Evolutionary conservation across 2,797 vertebrate genomes (phyloP).

Genomic region (Tympanoctomys barrerae): DNA sequence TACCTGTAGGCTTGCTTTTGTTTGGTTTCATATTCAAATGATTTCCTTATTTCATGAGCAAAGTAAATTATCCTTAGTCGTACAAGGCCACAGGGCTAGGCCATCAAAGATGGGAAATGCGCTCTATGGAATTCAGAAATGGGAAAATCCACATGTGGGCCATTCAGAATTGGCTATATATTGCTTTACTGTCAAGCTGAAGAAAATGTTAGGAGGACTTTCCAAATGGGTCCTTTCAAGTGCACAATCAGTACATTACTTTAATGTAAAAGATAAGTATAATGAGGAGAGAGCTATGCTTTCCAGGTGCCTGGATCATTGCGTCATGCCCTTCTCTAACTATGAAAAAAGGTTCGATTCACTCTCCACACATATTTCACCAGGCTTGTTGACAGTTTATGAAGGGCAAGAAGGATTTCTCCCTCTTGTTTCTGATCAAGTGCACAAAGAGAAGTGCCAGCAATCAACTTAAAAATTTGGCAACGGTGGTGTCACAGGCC

Average conservation of each 20-base stretch:
- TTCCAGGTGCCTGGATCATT: conserved; percentile 81
- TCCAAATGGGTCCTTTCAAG: conserved; percentile 51
- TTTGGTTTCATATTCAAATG: conserved; percentile 58
- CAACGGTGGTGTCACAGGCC: not conserved
- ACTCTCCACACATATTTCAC: conserved; percentile 74
- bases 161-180: not conserved
- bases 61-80: not conserved
- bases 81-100: not conserved
- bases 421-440: conserved; percentile 82
- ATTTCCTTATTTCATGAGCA: conserved; percentile 28
- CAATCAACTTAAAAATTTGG: conserved; percentile 85
- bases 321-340: conserved; percentile 77
- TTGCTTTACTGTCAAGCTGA: conserved; percentile 17
- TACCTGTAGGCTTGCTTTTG: not conserved
- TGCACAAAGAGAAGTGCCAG: conserved; percentile 80
- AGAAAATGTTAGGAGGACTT: conserved; percentile 38
- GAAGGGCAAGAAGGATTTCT: conserved; percentile 80
- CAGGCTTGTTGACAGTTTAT: conserved; percentile 78
- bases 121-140: not conserved
- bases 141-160: not conserved
- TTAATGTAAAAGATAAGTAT: conserved; percentile 49
- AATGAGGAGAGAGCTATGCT: conserved; percentile 69
- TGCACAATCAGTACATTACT: conserved; percentile 8
- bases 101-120: not conserved
- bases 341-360: conserved; percentile 77